Percentiles rank a stretch among this genome's conserved stretches.
Conservation (phyloP, 2,797 vertebrate species). For the Falco berigora region DNA sequence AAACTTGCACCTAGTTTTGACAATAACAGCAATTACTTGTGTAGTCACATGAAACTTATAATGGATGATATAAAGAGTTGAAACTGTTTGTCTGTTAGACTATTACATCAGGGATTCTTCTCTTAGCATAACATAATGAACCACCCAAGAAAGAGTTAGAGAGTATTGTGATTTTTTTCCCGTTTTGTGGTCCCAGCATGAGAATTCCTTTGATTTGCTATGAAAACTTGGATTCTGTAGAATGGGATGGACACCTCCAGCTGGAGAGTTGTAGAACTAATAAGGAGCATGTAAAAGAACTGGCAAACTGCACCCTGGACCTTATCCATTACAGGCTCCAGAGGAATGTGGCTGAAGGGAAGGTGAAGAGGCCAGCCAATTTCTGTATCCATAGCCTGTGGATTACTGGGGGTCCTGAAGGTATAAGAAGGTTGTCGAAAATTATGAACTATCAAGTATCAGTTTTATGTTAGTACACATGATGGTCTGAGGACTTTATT, state of each 20-base stretch:
- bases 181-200: neutral
- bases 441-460: neutral
- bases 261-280: neutral
- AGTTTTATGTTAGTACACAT: neutral
- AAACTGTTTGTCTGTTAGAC: neutral
- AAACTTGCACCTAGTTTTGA: neutral
- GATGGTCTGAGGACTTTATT: neutral
- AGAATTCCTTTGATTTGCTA: neutral
- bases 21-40: constrained; percentile 8
- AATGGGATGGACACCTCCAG: neutral
- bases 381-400: neutral
- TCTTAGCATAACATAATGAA: neutral
- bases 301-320: neutral
- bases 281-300: neutral
- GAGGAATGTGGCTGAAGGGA: neutral
- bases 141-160: neutral
- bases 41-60: neutral
- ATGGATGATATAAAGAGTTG: neutral
- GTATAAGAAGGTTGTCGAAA: neutral
- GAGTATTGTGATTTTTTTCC: neutral
- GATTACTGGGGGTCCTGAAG: neutral
- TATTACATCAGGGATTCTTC: neutral
- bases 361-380: neutral
- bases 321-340: neutral
- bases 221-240: neutral